These are phyloP conservation scores for Meloidogyne hapla DNA, from an alignment of 1,140 invertebrate species.

Conservation along the genomic window DNA sequence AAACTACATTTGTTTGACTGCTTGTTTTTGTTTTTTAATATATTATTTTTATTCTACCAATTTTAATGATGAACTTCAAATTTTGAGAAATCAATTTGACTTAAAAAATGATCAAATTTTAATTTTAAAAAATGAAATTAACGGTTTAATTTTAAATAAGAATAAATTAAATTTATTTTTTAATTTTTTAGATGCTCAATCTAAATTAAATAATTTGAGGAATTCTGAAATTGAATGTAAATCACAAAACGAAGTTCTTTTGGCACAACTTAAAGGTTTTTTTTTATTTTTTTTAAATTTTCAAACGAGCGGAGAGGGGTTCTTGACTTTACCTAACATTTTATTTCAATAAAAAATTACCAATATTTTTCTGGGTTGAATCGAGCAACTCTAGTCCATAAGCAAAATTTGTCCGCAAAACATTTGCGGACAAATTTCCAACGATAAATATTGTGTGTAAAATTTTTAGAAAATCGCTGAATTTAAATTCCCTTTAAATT, in stretches of 20 bases:
- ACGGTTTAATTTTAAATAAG: not conserved
- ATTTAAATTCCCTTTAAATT: too few relatives aligned
- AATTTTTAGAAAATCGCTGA: too few relatives aligned
- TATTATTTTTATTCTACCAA: not conserved
- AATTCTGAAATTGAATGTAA: slow-evolving; percentile 19
- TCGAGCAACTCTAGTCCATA: too few relatives aligned
- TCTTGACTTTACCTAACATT: too few relatives aligned
- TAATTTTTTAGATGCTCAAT: slow-evolving; percentile 14
- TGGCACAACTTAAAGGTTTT: slow-evolving; percentile 2
- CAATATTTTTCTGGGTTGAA: too few relatives aligned
- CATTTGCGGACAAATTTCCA: too few relatives aligned
- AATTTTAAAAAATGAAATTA: slow-evolving; percentile 4
- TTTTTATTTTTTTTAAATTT: not conserved
- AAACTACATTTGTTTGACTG: not conserved
- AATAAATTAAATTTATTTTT: not conserved
- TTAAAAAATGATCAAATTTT: not conserved
- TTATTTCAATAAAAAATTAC: too few relatives aligned
- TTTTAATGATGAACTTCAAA: not conserved
- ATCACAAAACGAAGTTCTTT: slow-evolving; percentile 9
- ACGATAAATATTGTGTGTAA: too few relatives aligned
- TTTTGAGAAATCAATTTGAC: not conserved
- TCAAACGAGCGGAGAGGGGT: not conserved
- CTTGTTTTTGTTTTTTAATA: not conserved
- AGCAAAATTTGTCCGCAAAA: too few relatives aligned
- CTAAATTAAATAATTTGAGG: slow-evolving; percentile 10